phyloP scores from a whole-genome alignment of 2,888 invertebrate genomes.

The Meteorus colon region DNA sequence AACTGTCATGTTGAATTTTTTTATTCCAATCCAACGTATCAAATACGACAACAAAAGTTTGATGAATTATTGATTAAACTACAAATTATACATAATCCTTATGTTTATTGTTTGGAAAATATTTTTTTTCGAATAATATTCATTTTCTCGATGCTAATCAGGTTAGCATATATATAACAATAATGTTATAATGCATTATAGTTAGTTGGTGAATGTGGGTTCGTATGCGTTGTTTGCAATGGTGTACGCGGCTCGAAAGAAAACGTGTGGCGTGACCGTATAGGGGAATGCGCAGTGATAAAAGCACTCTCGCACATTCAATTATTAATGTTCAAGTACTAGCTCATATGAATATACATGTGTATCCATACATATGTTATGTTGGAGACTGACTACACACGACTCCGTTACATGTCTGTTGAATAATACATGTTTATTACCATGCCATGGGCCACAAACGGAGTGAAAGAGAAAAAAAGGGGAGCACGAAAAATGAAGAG shows the following conservation, averaged over 20 bases:
- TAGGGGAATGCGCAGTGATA: conserved; percentile 21
- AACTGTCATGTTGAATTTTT: too few species aligned
- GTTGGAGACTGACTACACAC: conserved; percentile 50
- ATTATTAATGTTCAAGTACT: conserved; percentile 42
- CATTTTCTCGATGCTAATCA: too few species aligned
- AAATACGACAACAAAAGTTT: too few species aligned
- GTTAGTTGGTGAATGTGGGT: too few species aligned
- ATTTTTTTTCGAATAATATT: too few species aligned
- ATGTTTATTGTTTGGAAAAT: too few species aligned
- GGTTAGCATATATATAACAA: too few species aligned
- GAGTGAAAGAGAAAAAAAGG: conserved; percentile 1
- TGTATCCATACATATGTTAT: conserved; percentile 22
- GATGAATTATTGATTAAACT: too few species aligned
- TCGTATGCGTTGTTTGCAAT: background rate
- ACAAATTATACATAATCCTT: too few species aligned
- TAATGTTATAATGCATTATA: too few species aligned
- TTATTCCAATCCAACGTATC: too few species aligned
- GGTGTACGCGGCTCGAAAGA: background rate
- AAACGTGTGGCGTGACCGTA: conserved; percentile 19
- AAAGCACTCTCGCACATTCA: conserved; percentile 32
- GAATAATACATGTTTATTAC: conserved; percentile 63
- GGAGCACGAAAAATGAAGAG: background rate
- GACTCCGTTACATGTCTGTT: conserved; percentile 64
- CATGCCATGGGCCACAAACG: background rate
- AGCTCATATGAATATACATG: conserved; percentile 30